Conservation (phyloP, 2,888 invertebrate genomes). For the Drosophila histrio region DNA sequence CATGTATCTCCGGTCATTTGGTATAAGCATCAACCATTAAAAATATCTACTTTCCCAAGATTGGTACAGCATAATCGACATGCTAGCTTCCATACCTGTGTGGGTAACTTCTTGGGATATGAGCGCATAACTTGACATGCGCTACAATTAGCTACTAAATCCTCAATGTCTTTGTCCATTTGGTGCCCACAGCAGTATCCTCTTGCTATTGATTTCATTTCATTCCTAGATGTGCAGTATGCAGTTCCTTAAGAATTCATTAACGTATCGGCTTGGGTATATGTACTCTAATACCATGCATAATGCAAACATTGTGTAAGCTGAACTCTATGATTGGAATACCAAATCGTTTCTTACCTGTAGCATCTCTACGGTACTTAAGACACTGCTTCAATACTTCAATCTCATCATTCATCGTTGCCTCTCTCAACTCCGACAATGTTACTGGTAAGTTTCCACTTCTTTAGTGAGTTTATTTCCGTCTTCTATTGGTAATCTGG, state of each 20-base stretch:
- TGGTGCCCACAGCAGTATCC: neutral
- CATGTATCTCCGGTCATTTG: neutral
- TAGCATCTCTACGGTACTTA: neutral
- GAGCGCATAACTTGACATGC: no score
- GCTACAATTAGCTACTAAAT: neutral
- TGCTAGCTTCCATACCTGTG: neutral
- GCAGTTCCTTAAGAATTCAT: neutral
- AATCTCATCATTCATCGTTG: neutral
- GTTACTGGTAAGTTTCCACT: neutral
- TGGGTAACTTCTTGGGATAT: neutral
- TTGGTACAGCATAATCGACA: neutral
- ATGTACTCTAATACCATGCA: neutral
- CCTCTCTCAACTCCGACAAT: neutral
- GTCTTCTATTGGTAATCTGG: neutral
- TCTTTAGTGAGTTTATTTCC: neutral
- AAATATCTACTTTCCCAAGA: neutral
- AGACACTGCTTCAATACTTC: neutral
- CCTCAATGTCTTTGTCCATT: neutral
- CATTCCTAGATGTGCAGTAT: neutral
- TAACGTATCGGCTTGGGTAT: neutral
- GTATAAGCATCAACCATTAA: neutral
- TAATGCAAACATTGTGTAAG: neutral
- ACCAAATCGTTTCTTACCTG: neutral
- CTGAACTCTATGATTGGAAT: neutral
- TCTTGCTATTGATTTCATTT: neutral